phyloP scores from a whole-genome alignment of 2,888 invertebrate species.

The Hypolimnas misippus region DNA sequence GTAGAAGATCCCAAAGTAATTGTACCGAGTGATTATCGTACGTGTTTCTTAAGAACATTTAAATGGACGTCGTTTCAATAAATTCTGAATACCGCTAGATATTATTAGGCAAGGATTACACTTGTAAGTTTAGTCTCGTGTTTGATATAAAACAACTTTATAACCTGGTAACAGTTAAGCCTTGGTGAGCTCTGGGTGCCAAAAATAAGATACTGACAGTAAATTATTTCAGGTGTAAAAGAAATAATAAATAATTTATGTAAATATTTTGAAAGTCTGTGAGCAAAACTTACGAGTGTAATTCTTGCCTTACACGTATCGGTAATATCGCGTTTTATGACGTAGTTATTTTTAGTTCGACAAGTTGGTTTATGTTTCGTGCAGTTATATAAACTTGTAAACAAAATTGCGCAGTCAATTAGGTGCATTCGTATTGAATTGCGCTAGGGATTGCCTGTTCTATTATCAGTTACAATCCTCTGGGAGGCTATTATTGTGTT shows the following conservation, averaged over 20 bases:
- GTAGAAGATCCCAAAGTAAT: constrained; percentile 21
- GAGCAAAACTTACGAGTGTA: too few species aligned
- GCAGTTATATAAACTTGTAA: constrained; percentile 5
- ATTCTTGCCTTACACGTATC: too few species aligned
- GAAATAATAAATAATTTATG: too few species aligned
- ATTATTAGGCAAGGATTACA: too few species aligned
- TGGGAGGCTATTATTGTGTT: constrained; percentile 17
- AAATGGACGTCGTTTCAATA: constrained; percentile 2
- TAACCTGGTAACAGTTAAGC: too few species aligned
- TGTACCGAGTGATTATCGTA: constrained; percentile 13
- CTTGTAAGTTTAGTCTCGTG: too few species aligned
- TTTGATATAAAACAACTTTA: too few species aligned
- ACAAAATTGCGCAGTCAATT: constrained; percentile 7
- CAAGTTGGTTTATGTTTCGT: constrained; percentile 1
- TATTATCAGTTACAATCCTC: constrained; percentile 20
- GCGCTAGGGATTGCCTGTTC: constrained; percentile 16
- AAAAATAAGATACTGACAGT: too few species aligned
- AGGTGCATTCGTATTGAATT: constrained; percentile 11
- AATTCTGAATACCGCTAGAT: background rate
- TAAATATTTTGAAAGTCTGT: too few species aligned
- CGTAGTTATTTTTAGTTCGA: background rate
- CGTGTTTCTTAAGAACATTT: background rate
- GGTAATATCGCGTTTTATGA: background rate
- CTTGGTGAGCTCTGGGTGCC: too few species aligned
- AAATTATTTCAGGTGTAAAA: too few species aligned